Percentiles rank a stretch among this genome's conserved stretches.
Conservation (phyloP, 1,140 invertebrate species). For the Tetragonula clypearis region DNA sequence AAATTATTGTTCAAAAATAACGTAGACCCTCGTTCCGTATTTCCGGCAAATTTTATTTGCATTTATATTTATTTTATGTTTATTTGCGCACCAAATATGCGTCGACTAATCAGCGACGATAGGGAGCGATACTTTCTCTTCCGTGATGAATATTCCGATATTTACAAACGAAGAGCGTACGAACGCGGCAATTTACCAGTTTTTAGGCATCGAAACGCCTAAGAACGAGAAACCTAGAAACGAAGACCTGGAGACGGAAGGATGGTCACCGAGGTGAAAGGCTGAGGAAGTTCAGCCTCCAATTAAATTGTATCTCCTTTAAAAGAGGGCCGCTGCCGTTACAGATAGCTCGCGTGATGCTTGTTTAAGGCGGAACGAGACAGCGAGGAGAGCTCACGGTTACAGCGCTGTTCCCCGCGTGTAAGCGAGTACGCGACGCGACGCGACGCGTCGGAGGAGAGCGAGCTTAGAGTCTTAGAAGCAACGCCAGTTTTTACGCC, state of each 20-base stretch:
- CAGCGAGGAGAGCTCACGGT: neutral
- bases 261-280: constrained; percentile 64
- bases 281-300: constrained; percentile 60
- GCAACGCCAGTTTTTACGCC: constrained; percentile 58
- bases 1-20: too few relatives aligned
- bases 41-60: too few relatives aligned
- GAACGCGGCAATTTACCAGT: neutral
- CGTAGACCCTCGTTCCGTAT: too few relatives aligned
- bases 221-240: neutral
- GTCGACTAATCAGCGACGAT: too few relatives aligned
- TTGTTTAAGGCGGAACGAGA: constrained; percentile 48
- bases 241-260: constrained; percentile 18
- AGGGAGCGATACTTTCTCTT: neutral
- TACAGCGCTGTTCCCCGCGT: constrained; percentile 27
- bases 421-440: neutral
- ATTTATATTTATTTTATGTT: too few relatives aligned
- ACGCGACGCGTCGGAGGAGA: constrained; percentile 1
- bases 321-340: constrained; percentile 54
- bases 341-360: constrained; percentile 50
- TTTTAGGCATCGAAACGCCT: constrained; percentile 21
- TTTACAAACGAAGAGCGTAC: neutral
- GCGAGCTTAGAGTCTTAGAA: constrained; percentile 46
- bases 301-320: constrained; percentile 68
- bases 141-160: neutral
- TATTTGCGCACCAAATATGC: too few relatives aligned